Evolutionary conservation across 2,888 invertebrate genomes (phyloP), one percentile per base, ranked within the genome.

Genomic region (Mythimna vitellina): DNA sequence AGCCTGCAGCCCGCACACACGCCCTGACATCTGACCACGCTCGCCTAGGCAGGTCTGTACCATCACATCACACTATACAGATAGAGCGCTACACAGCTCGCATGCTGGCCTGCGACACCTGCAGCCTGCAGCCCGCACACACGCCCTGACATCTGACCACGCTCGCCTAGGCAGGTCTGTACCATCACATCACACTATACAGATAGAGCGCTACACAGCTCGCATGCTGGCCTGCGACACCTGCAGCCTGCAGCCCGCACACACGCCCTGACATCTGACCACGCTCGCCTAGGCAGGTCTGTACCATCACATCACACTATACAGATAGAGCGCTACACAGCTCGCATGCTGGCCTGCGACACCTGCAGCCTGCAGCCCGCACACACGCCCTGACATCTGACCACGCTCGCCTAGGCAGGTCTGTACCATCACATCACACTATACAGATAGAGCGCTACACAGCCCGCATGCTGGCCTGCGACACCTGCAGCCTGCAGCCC

Each of bases 281-380:
- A 29, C 29, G 29, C 29, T 29, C 29, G 29, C 29, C 29, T 29
- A 29, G 29, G 29, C 29, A 29, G 29, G 29, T 29, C 29, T 29
- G 29, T 46, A 46, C 46, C 46, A 46, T 46, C 46, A 46, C 46
- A 46, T 46, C 46, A 46, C 46, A 46, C 46, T 46, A 46, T 46
- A 46, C 77, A 29, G 29, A 29, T 46, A 46, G 46, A 46, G 46
- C 46, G 46, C 46, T 46, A 46, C 46, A 46, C 46, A 46, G 46
- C 46, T 6, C 46, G 46, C 46, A 46, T 20, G 17, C 46, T 17
- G 46, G 53, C 80, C 35, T 94, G 94, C 87, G 72, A 9, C 75
- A 78, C 74, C 46, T 93, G 93, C 87, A 75, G 62, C 75, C 74
- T 93, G 93, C 87, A 78, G 62, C 75, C 77, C 53, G 77, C 83